Evolutionary conservation across 2,797 vertebrate species (phyloP).

Genomic region (Urophycis tenuis): DNA sequence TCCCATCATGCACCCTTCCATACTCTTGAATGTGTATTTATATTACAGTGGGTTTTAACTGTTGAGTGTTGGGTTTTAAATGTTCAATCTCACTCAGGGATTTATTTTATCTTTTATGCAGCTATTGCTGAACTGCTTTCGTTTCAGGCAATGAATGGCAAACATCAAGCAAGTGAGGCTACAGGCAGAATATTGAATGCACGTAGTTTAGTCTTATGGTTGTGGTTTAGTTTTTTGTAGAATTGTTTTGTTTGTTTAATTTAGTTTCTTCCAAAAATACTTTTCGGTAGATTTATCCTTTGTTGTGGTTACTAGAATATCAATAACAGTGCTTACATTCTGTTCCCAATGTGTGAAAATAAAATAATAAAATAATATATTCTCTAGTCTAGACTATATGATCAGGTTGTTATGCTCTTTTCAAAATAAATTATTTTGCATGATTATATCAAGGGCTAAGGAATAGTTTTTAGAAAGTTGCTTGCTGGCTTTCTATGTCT

Average conservation of each 20-base stretch:
- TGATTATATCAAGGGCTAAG: neutral
- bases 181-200: neutral
- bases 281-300: neutral
- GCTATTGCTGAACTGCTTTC: neutral
- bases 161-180: too few species aligned
- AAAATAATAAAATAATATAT: neutral
- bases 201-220: neutral
- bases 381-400: too few species aligned
- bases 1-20: too few species aligned
- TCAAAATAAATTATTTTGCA: neutral
- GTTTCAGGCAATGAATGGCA: neutral
- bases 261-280: neutral
- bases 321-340: neutral
- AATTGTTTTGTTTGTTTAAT: neutral
- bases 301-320: neutral
- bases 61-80: too few species aligned
- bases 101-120: neutral
- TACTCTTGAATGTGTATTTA: neutral
- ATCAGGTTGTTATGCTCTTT: neutral
- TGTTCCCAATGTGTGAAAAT: neutral
- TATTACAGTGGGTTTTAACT: neutral
- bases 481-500: neutral
- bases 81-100: neutral
- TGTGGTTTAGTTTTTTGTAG: neutral
- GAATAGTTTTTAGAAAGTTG: neutral